Conservation (phyloP, 92 coral and sea anemone species). For the Epizoanthus ramosus region DNA sequence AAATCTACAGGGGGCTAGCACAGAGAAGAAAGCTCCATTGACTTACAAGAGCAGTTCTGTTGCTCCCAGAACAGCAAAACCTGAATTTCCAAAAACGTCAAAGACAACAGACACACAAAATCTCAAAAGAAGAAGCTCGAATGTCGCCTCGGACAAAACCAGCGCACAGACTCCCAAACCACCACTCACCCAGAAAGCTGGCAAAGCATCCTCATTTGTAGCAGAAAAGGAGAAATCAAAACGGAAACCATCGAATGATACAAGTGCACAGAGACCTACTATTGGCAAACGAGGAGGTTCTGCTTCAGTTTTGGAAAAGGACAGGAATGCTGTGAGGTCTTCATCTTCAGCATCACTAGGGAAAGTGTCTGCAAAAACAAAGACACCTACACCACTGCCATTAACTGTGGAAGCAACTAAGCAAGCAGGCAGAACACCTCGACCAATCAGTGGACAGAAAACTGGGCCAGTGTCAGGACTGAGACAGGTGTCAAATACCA, state of each 20-base stretch:
- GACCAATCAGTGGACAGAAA: constrained; percentile 19
- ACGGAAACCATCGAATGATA: constrained; percentile 5
- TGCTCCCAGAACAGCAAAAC: constrained; percentile 2
- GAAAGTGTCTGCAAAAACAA: constrained; percentile 6
- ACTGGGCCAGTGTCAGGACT: neutral
- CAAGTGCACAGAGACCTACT: neutral
- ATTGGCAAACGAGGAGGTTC: constrained; percentile 8
- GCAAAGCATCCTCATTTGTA: constrained; percentile 18
- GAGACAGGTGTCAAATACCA: neutral
- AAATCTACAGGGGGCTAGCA: neutral
- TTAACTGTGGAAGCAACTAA: neutral
- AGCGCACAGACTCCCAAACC: neutral
- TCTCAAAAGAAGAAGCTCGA: neutral
- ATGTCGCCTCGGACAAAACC: neutral
- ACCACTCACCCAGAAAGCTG: neutral
- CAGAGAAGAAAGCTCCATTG: neutral
- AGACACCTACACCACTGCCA: neutral
- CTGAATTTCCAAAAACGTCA: constrained; percentile 32
- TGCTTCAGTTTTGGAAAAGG: constrained; percentile 12
- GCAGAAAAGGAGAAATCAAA: constrained; percentile 20
- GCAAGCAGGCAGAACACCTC: neutral
- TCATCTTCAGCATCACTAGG: constrained; percentile 28
- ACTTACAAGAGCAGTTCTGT: constrained; percentile 23
- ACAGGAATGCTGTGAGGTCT: constrained; percentile 2
- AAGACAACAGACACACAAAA: neutral